These are phyloP conservation scores for Plecotus auritus DNA, from an alignment of 2,113 vertebrate species.

Conservation along the genomic window DNA sequence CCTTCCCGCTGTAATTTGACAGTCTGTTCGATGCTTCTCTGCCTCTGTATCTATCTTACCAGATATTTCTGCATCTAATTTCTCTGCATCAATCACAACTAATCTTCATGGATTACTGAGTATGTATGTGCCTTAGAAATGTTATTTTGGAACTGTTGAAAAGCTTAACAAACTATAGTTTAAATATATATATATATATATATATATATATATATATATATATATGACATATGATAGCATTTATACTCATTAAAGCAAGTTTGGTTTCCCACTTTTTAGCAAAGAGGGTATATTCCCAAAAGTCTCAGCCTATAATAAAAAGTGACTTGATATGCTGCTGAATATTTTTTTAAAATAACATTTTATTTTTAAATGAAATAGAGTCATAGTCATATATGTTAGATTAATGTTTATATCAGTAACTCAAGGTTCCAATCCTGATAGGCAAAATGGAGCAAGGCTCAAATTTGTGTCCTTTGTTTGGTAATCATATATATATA, in stretches of 20 bases:
- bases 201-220: not conserved
- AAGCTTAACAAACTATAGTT: not conserved
- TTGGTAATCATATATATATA: not conserved
- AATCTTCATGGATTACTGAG: not conserved
- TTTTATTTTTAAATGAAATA: not conserved
- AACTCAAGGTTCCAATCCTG: not conserved
- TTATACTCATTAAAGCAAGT: not conserved
- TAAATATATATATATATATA: no score
- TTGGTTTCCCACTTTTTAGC: not conserved
- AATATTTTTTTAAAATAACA: not conserved
- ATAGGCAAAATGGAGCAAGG: not conserved
- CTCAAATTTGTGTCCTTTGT: not conserved
- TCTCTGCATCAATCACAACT: not conserved
- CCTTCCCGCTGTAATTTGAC: no score
- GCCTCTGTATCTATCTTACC: not conserved
- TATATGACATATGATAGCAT: not conserved
- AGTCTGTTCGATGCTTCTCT: no score
- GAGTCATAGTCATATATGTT: not conserved
- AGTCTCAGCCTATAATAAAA: not conserved
- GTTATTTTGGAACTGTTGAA: not conserved
- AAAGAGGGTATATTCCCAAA: not conserved
- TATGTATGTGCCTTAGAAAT: not conserved
- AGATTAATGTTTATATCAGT: not conserved
- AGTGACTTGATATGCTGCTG: not conserved
- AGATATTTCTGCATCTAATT: not conserved